Evolutionary conservation across 2,888 invertebrate species (phyloP).

Genomic region (Alviniconcha strummeri): DNA sequence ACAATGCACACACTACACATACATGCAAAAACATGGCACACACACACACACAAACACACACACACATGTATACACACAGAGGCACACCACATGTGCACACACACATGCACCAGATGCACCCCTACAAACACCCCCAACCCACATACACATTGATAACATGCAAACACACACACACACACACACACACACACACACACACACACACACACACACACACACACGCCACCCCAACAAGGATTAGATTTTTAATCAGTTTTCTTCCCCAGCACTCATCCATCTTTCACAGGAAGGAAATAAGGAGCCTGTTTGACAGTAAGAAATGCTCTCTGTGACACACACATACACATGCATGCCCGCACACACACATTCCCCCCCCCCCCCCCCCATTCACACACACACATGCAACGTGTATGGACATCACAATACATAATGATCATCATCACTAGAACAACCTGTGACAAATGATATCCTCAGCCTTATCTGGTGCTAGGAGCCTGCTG

Average conservation of each 20-base stretch:
- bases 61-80: neutral
- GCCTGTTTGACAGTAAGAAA: neutral
- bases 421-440: too few relatives aligned
- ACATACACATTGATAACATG: neutral
- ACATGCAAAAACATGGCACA: too few relatives aligned
- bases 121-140: neutral
- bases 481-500: constrained; percentile 32
- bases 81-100: neutral
- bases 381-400: neutral
- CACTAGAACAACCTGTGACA: constrained; percentile 35
- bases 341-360: neutral
- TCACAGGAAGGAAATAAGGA: too few relatives aligned
- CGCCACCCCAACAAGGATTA: neutral
- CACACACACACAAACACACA: neutral
- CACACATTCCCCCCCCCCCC: neutral
- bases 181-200: neutral
- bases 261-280: too few relatives aligned
- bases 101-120: neutral
- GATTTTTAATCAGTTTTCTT: too few relatives aligned
- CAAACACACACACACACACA: neutral
- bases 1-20: too few relatives aligned
- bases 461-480: constrained; percentile 17
- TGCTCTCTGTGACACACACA: neutral
- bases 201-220: neutral
- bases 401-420: too few relatives aligned